These are phyloP conservation scores for Melanocharis versteri DNA, from an alignment of 2,113 vertebrate genomes.

Conservation along the genomic window DNA sequence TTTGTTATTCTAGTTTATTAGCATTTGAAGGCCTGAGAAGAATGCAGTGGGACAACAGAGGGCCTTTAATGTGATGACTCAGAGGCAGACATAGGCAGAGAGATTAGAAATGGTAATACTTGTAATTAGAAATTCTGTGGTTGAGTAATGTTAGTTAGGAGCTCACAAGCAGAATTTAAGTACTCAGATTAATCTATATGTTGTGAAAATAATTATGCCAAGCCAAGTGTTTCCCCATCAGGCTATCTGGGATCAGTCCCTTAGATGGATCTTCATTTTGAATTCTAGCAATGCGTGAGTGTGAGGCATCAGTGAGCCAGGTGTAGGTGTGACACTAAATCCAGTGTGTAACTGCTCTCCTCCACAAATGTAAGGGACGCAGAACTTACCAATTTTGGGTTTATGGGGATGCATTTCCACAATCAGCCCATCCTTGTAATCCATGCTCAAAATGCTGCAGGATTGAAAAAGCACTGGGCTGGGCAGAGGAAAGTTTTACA, in stretches of 20 bases:
- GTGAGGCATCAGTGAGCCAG: not conserved
- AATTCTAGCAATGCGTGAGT: not conserved
- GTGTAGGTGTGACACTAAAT: not conserved
- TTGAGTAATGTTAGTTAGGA: not conserved
- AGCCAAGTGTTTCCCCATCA: not conserved
- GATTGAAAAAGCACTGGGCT: not conserved
- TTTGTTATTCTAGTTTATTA: not conserved
- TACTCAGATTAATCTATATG: slow-evolving; percentile 7
- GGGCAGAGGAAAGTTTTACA: not conserved
- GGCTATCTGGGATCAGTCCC: not conserved
- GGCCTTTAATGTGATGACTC: not conserved
- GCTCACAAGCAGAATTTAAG: not conserved
- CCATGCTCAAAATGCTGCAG: not conserved
- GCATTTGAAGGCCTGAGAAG: not conserved
- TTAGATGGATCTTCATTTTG: not conserved
- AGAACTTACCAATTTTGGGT: not conserved
- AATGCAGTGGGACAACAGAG: not conserved
- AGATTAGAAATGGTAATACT: slow-evolving; percentile 9
- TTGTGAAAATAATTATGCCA: slow-evolving; percentile 15
- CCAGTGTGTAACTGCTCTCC: not conserved
- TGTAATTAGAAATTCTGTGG: slow-evolving; percentile 3
- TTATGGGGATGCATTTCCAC: not conserved
- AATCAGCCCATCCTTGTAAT: not conserved
- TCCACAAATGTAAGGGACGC: not conserved
- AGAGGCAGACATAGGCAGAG: not conserved